Percentiles rank a stretch among this genome's conserved stretches.
phyloP scores from a whole-genome alignment of 2,888 invertebrate species.

The Melolontha melolontha region DNA sequence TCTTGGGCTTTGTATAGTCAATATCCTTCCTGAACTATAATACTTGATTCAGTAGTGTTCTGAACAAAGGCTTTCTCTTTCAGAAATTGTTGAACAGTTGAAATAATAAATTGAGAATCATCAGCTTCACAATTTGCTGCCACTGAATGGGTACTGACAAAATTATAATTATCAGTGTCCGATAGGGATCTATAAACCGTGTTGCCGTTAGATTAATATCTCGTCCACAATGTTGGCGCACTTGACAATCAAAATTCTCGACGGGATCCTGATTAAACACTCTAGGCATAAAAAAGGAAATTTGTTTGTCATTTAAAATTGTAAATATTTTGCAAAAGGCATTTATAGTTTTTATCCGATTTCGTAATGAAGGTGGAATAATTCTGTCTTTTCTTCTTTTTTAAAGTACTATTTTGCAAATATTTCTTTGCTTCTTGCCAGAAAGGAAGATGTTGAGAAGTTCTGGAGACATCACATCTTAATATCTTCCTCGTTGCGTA shows the following conservation, averaged over 20 bases:
- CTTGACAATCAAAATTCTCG: conserved; percentile 46
- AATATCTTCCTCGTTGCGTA: conserved; percentile 14
- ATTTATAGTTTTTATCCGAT: conserved; percentile 39
- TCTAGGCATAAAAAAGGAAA: too few relatives aligned
- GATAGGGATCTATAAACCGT: conserved; percentile 35
- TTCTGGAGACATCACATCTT: conserved; percentile 15
- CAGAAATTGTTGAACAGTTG: too few relatives aligned
- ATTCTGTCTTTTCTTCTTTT: conserved; percentile 14
- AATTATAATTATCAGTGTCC: conserved; percentile 44
- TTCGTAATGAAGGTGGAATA: conserved; percentile 34
- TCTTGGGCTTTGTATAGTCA: too few relatives aligned
- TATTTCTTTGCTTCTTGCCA: not conserved
- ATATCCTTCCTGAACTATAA: too few relatives aligned
- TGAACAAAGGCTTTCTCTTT: too few relatives aligned
- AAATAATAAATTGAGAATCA: too few relatives aligned
- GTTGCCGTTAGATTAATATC: conserved; percentile 40
- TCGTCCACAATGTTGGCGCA: conserved; percentile 42
- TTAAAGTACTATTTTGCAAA: conserved; percentile 24
- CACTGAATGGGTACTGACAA: conserved; percentile 37
- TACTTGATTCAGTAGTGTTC: too few relatives aligned
- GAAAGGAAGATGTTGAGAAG: not conserved
- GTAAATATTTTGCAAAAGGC: conserved; percentile 32
- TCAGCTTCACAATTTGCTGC: conserved; percentile 42
- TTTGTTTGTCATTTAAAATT: too few relatives aligned
- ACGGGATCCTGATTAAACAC: too few relatives aligned